Conservation (phyloP, 1,140 invertebrate species). For the Littorina saxatilis region DNA sequence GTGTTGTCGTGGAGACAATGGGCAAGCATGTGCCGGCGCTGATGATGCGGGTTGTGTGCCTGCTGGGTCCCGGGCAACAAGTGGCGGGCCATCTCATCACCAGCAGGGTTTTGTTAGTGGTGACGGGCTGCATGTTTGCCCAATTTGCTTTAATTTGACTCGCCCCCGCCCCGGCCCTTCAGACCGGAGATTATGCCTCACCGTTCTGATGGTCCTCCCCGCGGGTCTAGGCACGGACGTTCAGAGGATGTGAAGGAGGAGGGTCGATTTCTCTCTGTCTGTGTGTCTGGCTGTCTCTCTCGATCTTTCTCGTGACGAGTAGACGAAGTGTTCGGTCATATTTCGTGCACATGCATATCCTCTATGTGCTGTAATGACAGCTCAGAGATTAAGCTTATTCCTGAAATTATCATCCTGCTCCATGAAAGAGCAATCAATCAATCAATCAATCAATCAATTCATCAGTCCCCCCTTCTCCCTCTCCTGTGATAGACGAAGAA, state of each 20-base stretch:
- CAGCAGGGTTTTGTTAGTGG: no score
- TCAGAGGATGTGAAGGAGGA: no score
- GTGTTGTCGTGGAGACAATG: neutral
- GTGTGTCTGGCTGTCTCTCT: neutral
- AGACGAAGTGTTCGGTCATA: no score
- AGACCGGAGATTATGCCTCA: neutral
- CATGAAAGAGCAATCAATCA: no score
- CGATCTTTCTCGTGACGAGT: neutral
- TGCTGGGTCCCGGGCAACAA: neutral
- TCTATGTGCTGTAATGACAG: no score
- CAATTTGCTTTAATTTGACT: constrained; percentile 14
- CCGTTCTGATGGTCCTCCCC: neutral
- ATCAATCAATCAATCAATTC: no score
- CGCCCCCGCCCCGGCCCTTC: neutral
- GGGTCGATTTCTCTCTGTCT: neutral
- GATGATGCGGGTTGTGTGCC: neutral
- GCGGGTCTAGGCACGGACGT: neutral
- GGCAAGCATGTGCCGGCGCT: constrained; percentile 7
- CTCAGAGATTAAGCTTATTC: no score
- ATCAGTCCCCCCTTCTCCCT: no score
- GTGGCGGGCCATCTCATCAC: neutral
- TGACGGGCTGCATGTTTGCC: neutral
- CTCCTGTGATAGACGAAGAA: no score
- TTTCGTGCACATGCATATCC: no score
- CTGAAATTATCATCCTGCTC: no score